Evolutionary conservation across 1,140 invertebrate species (phyloP).

Genomic region (Carcinoscorpius rotundicauda): DNA sequence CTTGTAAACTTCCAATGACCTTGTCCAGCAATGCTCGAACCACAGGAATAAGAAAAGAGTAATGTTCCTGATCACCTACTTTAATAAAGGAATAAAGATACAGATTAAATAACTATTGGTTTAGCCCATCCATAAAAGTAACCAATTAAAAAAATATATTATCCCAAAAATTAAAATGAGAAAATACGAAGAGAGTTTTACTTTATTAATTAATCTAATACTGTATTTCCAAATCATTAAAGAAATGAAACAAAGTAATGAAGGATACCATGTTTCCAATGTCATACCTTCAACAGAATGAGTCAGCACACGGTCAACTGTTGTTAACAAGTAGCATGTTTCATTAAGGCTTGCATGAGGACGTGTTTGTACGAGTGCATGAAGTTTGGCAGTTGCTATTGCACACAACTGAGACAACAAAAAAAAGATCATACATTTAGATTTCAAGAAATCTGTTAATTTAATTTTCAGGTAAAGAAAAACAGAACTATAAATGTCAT

Average conservation of each 20-base stretch:
- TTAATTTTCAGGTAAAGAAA: no score
- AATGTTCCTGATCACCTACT: conserved; percentile 43
- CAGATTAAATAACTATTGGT: no score
- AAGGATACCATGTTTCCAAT: no score
- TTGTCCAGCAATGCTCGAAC: conserved; percentile 50
- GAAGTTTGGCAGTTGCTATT: conserved; percentile 46
- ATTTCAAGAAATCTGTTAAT: conserved; percentile 4
- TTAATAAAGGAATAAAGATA: conserved; percentile 4
- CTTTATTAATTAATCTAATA: no score
- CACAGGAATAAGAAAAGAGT: conserved; percentile 49
- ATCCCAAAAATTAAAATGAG: no score
- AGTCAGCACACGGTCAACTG: conserved; percentile 29
- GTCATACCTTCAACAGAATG: conserved; percentile 29
- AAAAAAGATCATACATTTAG: not conserved
- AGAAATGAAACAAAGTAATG: no score
- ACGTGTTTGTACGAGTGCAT: conserved; percentile 44
- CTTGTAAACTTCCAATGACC: conserved; percentile 37
- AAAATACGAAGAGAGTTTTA: no score
- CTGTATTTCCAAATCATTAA: no score
- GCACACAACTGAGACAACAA: conserved; percentile 38
- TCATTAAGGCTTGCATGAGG: conserved; percentile 40
- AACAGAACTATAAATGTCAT: no score
- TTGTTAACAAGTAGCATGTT: conserved; percentile 39
- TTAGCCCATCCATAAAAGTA: no score
- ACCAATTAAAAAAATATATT: no score